Conservation (phyloP, 2,888 invertebrate genomes). For the Linnaemya vulpina region DNA sequence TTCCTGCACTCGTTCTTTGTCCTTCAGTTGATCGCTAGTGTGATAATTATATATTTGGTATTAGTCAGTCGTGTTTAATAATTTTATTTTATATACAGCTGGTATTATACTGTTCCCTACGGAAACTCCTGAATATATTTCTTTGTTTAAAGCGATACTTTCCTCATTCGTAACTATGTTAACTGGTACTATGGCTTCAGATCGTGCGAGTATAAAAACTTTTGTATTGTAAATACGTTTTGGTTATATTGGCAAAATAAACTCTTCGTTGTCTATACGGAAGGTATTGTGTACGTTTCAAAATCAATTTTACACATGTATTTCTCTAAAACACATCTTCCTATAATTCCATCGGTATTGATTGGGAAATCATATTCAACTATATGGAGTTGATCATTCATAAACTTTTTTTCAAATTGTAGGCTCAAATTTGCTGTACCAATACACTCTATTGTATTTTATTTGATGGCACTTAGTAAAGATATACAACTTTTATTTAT, state of each 20-base stretch:
- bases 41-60: neutral
- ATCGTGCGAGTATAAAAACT: neutral
- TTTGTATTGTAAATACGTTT: neutral
- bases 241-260: neutral
- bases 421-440: neutral
- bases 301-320: neutral
- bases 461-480: neutral
- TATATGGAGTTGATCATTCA: neutral
- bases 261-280: neutral
- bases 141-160: neutral
- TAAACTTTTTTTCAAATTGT: neutral
- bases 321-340: neutral
- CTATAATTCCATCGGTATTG: slow-evolving; percentile 15
- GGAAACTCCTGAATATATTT: neutral
- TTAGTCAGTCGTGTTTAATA: neutral
- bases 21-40: neutral
- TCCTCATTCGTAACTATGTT: neutral
- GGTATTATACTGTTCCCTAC: slow-evolving; percentile 1
- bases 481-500: neutral
- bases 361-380: neutral
- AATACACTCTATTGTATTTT: neutral
- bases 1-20: neutral
- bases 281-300: neutral
- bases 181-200: neutral
- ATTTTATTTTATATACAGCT: neutral